phyloP scores from a whole-genome alignment of 2,797 vertebrate species.

The Dendrocincla tyrannina region DNA sequence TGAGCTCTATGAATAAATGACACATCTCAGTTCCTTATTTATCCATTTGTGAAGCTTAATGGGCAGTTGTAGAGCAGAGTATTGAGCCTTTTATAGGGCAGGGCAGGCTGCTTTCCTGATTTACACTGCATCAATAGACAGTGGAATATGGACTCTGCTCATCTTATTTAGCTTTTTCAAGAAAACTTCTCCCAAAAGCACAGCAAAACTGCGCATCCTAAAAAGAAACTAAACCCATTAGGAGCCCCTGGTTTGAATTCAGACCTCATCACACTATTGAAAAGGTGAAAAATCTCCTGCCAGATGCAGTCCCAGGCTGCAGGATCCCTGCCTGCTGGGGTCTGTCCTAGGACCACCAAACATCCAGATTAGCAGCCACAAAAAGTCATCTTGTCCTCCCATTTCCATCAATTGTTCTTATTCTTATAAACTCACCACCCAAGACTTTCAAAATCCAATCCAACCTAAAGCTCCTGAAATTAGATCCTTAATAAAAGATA shows the following conservation, averaged over 20 bases:
- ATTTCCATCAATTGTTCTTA: background rate
- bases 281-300: background rate
- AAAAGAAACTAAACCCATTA: background rate
- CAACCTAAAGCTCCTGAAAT: background rate
- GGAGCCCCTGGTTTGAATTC: background rate
- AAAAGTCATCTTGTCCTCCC: background rate
- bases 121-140: background rate
- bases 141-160: background rate
- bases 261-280: background rate
- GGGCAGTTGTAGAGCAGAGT: background rate
- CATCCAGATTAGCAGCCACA: fast-evolving
- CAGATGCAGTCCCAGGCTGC: background rate
- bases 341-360: background rate
- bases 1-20: background rate
- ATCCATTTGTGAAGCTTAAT: constrained; percentile 38
- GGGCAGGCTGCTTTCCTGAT: background rate
- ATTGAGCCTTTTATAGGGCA: background rate
- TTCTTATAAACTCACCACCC: fast-evolving
- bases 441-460: background rate
- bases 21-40: constrained; percentile 26
- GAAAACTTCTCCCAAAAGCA: background rate
- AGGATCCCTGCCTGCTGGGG: too few relatives aligned
- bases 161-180: background rate
- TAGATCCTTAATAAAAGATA: background rate
- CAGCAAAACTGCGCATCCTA: background rate